Percentiles rank a stretch among this genome's conserved stretches.
phyloP scores from a whole-genome alignment of 2,888 invertebrate species.

The Mythimna vitellina region DNA sequence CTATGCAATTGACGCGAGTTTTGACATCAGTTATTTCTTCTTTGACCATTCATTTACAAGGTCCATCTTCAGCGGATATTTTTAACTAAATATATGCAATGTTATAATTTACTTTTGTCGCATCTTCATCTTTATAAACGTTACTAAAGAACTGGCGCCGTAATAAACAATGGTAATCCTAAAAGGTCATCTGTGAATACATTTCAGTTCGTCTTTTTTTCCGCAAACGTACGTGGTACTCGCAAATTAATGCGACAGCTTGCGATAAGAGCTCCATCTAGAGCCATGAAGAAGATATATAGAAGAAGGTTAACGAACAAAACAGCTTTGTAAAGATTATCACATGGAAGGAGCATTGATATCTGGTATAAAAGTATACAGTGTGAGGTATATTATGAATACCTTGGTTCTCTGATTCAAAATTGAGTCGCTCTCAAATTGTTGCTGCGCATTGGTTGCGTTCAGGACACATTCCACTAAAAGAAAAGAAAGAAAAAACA shows the following conservation, averaged over 20 bases:
- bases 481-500: too few relatives aligned
- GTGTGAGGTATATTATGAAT: too few relatives aligned
- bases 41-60: not conserved
- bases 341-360: too few relatives aligned
- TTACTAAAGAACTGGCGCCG: conserved; percentile 17
- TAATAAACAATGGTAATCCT: conserved; percentile 39
- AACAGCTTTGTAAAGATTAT: too few relatives aligned
- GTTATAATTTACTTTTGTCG: not conserved
- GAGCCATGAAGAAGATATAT: not conserved
- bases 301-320: conserved; percentile 13
- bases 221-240: conserved; percentile 14
- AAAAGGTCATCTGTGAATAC: conserved; percentile 50
- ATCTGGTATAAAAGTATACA: too few relatives aligned
- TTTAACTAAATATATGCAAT: not conserved
- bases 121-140: conserved; percentile 27
- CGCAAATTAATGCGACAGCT: conserved; percentile 34
- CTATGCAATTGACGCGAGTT: not conserved
- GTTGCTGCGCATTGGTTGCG: too few relatives aligned
- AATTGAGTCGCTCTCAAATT: too few relatives aligned
- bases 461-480: too few relatives aligned
- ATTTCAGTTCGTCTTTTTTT: conserved; percentile 25
- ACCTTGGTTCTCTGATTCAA: too few relatives aligned
- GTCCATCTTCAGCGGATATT: not conserved
- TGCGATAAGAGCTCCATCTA: conserved; percentile 30
- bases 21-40: not conserved